Evolutionary conservation across 2,113 vertebrate genomes (phyloP).

Genomic region (Cynopterus brachyotis): DNA sequence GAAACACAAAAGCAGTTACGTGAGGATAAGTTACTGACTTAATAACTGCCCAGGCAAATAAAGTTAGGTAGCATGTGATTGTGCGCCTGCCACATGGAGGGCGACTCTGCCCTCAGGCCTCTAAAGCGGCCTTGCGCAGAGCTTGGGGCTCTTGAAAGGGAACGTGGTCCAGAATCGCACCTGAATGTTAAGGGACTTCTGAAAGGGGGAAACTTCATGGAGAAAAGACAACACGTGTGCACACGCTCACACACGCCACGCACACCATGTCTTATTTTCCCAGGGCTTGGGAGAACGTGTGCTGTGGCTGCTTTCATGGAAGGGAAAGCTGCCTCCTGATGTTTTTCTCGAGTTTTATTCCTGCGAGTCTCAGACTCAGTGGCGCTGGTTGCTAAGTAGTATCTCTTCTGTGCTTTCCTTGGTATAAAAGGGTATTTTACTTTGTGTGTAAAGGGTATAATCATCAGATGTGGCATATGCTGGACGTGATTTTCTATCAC

Average conservation of each 20-base stretch:
- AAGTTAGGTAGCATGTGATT: conserved; percentile 30
- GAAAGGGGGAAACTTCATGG: neutral
- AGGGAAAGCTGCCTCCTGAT: neutral
- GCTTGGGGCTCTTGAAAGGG: neutral
- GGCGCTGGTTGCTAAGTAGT: neutral
- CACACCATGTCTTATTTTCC: neutral
- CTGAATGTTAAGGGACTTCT: neutral
- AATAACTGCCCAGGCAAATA: conserved; percentile 47
- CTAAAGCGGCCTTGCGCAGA: neutral
- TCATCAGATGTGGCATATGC: neutral
- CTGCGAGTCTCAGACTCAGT: neutral
- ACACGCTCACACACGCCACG: too few species aligned
- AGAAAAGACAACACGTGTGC: neutral
- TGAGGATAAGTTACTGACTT: conserved; percentile 39
- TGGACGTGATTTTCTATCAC: neutral
- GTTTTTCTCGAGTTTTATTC: neutral
- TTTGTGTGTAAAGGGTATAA: neutral
- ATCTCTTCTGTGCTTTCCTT: neutral
- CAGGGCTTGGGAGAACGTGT: neutral
- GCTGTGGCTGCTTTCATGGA: neutral
- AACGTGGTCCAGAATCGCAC: neutral
- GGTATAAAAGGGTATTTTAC: neutral
- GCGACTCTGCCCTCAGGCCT: neutral
- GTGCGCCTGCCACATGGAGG: neutral
- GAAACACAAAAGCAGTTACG: conserved; percentile 16